These are phyloP conservation scores for Silurus meridionalis DNA, from an alignment of 2,113 vertebrate genomes.

Conservation along the genomic window DNA sequence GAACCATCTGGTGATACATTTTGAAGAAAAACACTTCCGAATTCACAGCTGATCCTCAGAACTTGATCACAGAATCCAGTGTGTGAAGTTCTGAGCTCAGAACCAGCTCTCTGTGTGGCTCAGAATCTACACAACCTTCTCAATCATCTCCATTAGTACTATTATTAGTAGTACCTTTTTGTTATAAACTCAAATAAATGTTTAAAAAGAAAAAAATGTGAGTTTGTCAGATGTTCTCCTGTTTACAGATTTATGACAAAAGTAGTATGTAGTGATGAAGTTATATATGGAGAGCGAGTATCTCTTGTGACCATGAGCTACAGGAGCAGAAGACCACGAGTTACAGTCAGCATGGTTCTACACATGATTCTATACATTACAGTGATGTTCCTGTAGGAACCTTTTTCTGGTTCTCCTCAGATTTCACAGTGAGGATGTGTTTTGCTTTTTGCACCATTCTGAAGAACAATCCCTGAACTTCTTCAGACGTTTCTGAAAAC, in stretches of 20 bases:
- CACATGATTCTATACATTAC: too few relatives aligned
- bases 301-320: too few relatives aligned
- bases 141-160: neutral
- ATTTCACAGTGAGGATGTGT: too few relatives aligned
- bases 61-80: neutral
- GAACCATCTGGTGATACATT: constrained; percentile 69
- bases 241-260: too few relatives aligned
- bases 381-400: too few relatives aligned
- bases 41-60: too few relatives aligned
- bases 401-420: too few relatives aligned
- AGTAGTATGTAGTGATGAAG: too few relatives aligned
- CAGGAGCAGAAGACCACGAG: too few relatives aligned
- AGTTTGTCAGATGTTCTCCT: too few relatives aligned
- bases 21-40: neutral
- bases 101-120: neutral
- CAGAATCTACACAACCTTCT: neutral
- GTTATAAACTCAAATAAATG: neutral
- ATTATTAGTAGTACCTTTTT: neutral
- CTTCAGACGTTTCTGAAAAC: neutral
- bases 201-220: neutral
- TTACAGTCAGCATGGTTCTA: too few relatives aligned
- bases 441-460: neutral
- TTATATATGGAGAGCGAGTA: too few relatives aligned
- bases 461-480: neutral
- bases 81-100: neutral